phyloP scores from a whole-genome alignment of 2,113 vertebrate species.

The Archilochus colubris region DNA sequence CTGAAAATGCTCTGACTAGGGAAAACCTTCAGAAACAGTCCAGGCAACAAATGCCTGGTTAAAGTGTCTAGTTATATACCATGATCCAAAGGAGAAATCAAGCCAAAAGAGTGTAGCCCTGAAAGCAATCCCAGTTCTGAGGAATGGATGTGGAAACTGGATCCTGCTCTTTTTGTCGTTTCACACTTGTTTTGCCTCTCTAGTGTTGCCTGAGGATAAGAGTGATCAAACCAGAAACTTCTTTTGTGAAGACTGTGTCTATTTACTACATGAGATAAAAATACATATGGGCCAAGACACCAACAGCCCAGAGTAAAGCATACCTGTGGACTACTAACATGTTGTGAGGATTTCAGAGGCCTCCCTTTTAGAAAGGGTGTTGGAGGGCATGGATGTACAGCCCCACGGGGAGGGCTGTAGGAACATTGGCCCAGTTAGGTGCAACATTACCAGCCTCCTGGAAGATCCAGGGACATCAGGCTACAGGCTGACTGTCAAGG shows the following conservation, averaged over 20 bases:
- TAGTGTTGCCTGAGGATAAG: neutral
- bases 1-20: neutral
- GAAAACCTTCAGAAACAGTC: neutral
- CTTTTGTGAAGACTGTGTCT: neutral
- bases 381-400: neutral
- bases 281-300: neutral
- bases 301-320: neutral
- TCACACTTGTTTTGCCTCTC: neutral
- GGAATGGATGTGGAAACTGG: neutral
- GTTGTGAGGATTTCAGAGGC: neutral
- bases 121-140: neutral
- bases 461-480: neutral
- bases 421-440: fast-evolving
- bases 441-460: neutral
- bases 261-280: neutral
- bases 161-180: fast-evolving
- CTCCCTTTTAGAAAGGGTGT: neutral
- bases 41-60: neutral
- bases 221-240: neutral
- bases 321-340: neutral
- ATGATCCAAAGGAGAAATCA: neutral
- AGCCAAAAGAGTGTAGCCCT: neutral
- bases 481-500: neutral
- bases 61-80: neutral
- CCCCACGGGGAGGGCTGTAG: neutral